These are phyloP conservation scores for Itoplectis maculator DNA, from an alignment of 2,888 invertebrate genomes.

Conservation along the genomic window DNA sequence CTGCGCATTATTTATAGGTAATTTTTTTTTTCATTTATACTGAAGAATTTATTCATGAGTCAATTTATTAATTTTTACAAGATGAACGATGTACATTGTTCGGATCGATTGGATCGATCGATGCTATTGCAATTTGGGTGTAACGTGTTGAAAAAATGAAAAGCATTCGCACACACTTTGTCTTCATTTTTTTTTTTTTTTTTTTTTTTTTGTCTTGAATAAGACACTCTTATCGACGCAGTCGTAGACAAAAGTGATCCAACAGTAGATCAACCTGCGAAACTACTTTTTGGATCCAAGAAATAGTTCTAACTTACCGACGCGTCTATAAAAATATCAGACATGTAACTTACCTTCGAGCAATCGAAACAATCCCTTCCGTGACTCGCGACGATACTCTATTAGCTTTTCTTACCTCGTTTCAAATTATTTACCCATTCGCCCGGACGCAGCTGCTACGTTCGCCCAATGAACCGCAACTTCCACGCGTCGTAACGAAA, in stretches of 20 bases:
- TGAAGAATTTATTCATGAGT: not conserved
- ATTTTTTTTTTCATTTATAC: constrained; percentile 13
- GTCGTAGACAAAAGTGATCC: too few species aligned
- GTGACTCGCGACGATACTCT: not conserved
- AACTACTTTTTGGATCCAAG: not conserved
- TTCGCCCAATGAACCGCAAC: constrained; percentile 11
- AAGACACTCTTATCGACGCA: too few species aligned
- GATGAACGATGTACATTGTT: not conserved
- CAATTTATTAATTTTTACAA: not conserved
- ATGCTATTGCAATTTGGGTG: not conserved
- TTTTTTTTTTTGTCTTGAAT: not conserved
- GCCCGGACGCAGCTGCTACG: not conserved
- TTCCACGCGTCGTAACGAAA: constrained; percentile 9
- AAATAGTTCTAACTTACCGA: not conserved
- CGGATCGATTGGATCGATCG: not conserved
- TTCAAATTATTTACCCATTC: not conserved
- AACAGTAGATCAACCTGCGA: too few species aligned
- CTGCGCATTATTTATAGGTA: constrained; percentile 23
- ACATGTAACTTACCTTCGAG: not conserved
- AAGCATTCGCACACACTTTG: too few species aligned
- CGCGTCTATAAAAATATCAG: not conserved
- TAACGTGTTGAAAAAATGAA: not conserved
- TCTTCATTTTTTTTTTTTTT: not conserved
- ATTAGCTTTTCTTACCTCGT: not conserved
- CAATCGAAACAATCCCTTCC: not conserved